phyloP scores from a whole-genome alignment of 2,113 vertebrate genomes.

The Tringa solitaria region DNA sequence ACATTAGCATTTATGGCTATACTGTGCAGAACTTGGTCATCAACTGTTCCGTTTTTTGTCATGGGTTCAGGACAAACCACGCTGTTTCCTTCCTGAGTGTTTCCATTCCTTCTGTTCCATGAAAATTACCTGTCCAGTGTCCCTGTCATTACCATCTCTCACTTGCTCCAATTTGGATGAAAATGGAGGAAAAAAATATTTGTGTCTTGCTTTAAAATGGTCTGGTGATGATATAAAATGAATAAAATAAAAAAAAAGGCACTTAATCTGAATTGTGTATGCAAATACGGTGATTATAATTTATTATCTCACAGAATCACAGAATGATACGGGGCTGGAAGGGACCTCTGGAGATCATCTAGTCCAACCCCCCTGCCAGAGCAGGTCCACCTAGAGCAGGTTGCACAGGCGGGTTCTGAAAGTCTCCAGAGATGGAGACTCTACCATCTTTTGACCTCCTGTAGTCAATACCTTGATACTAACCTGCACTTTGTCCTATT shows the following conservation, averaged over 20 bases:
- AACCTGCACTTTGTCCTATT: background rate
- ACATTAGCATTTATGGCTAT: background rate
- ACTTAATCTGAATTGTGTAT: background rate
- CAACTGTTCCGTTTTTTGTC: background rate
- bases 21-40: background rate
- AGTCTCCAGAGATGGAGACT: no score
- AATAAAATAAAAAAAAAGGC: background rate
- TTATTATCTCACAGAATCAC: background rate
- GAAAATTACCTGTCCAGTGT: background rate
- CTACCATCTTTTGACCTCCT: background rate
- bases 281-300: background rate
- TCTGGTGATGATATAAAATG: background rate
- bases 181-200: background rate
- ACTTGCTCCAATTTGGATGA: background rate
- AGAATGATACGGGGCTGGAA: no score
- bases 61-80: background rate
- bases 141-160: background rate
- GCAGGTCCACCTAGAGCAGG: no score
- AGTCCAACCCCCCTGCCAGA: no score
- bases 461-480: background rate
- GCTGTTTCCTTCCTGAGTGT: background rate
- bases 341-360: no score
- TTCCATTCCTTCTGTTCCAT: background rate
- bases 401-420: no score
- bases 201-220: background rate